phyloP scores from a whole-genome alignment of 2,797 vertebrate genomes.

The Acipenser oxyrinchus region DNA sequence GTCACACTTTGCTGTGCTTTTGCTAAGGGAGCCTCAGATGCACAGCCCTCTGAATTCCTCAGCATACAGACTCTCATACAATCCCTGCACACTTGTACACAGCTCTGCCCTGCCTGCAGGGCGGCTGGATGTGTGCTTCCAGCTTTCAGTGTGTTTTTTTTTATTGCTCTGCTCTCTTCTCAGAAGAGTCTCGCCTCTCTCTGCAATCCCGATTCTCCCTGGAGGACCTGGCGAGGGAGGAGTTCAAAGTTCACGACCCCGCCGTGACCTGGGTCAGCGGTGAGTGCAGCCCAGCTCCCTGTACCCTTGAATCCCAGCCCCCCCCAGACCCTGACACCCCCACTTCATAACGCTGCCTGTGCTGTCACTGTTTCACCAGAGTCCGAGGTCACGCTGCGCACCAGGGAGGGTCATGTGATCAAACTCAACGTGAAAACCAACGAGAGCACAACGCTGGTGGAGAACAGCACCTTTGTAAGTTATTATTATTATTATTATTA shows the following conservation, averaged over 20 bases:
- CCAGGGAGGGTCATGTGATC: slow-evolving; percentile 58
- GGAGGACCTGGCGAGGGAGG: slow-evolving; percentile 61
- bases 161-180: slow-evolving; percentile 4
- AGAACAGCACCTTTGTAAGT: slow-evolving; percentile 71
- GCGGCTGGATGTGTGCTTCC: too few relatives aligned
- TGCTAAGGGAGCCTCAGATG: too few relatives aligned
- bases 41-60: too few relatives aligned
- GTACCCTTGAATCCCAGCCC: slow-evolving; percentile 1
- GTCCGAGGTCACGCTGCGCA: slow-evolving; percentile 55
- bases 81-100: too few relatives aligned
- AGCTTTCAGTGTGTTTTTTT: slow-evolving; percentile 3
- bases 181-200: slow-evolving; percentile 60
- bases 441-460: slow-evolving; percentile 52
- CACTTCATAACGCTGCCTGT: not conserved
- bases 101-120: too few relatives aligned
- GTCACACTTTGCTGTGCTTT: too few relatives aligned
- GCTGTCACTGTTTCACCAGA: slow-evolving; percentile 40
- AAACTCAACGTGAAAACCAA: slow-evolving; percentile 57
- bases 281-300: slow-evolving; percentile 29
- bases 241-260: slow-evolving; percentile 59
- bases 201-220: slow-evolving; percentile 56
- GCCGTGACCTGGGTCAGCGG: slow-evolving; percentile 57
- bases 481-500: too few relatives aligned
- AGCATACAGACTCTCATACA: too few relatives aligned
- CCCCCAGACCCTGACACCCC: not conserved